Evolutionary conservation across 2,797 vertebrate genomes (phyloP), one percentile per base, ranked within the genome.

Genomic region (Alcedo atthis): DNA sequence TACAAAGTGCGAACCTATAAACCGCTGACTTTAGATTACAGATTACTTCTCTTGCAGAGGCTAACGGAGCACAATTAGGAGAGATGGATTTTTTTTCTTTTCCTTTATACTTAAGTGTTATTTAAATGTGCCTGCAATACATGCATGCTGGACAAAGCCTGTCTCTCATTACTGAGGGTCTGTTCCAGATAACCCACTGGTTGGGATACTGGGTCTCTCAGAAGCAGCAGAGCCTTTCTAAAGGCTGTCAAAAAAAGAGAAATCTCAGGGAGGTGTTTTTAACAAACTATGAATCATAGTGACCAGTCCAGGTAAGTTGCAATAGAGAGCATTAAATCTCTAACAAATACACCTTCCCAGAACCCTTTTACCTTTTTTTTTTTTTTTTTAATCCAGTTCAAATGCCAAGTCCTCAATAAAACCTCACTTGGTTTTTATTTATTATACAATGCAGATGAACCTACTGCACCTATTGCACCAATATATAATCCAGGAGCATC

Each of bases 1-100:
- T 97, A 97, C 66, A 94, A 83, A 83, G 95, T 96, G 95, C 11
- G 33, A 97, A 97, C 91, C 93, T 93, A 96, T 97, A 97, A 97
- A 96, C 62, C 16, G 5, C 73, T 70, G 78, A 68, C 48, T 81
- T 70, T 40, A 51, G 62, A 86, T 92, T 92, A 83, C 82, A 71
- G 90, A 85, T 92, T 94, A 66, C 57, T 45, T 91, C 62, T 89
- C 53, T 69, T 59, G 61, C 75, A 32, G 94, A 83, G 64, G 51
- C 66, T 86, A 69, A 74, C 58, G 67, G 74, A 81, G 93, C 57
- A 70, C 68, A 87, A 73, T 83, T 49, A 70, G 70, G 63, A 51
- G 45, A 6, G 11, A 59, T 40, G 17, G 37, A 40, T 30, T 6
- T 15, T 43, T n/a, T 43, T 26, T 22, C 18, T 6, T 1, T 3